Conservation (phyloP, 2,797 vertebrate species). For the Falco biarmicus region DNA sequence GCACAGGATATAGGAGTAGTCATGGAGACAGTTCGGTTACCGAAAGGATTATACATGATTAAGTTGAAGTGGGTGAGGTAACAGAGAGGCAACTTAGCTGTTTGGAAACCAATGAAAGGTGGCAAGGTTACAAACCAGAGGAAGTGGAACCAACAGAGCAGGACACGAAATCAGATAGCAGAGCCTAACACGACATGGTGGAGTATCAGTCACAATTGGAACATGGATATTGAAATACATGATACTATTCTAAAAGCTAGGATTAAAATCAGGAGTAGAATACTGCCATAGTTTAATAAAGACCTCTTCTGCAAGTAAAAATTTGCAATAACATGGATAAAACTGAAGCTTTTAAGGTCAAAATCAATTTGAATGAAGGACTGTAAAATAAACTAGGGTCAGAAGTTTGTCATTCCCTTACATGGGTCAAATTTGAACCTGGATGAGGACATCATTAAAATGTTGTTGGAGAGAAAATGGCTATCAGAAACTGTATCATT, state of each 20-base stretch:
- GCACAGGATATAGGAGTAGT: not conserved
- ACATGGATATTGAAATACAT: not conserved
- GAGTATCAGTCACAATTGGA: not conserved
- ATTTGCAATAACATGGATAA: not conserved
- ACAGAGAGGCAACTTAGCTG: not conserved
- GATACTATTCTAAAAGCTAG: not conserved
- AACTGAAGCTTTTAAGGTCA: not conserved
- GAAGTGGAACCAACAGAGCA: not conserved
- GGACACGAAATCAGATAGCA: not conserved
- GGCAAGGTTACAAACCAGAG: constrained; percentile 15
- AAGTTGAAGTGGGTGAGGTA: not conserved
- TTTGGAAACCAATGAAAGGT: constrained; percentile 10
- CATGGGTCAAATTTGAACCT: not conserved
- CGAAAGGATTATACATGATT: not conserved
- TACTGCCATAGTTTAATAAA: not conserved
- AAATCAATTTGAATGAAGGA: constrained; percentile 3
- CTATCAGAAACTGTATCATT: not conserved
- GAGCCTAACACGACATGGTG: not conserved
- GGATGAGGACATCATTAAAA: not conserved
- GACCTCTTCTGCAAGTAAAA: not conserved
- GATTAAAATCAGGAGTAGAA: constrained; percentile 1
- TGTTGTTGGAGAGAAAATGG: not conserved
- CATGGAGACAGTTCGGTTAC: not conserved
- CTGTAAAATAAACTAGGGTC: not conserved
- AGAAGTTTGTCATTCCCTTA: not conserved